Base-by-base conservation (phyloP, 2,888 invertebrate species). In the Xestia xanthographa region DNA sequence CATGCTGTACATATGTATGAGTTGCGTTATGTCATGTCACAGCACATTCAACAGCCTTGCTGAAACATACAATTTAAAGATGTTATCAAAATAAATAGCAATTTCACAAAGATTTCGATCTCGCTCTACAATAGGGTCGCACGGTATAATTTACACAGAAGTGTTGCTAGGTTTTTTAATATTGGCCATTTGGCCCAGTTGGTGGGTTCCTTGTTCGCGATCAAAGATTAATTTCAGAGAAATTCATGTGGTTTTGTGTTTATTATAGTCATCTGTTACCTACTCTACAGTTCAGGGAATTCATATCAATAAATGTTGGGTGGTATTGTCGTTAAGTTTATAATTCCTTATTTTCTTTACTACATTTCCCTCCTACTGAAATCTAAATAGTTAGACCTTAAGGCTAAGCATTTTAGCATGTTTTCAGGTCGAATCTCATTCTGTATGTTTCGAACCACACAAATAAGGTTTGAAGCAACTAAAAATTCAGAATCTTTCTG, bases 31-130 rank as follows among this genome's bases (percentile, higher is more conserved):
- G 71, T 74, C 62, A 77, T 60, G 67, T 38, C 72, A 50, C 41
- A 68, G 70, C 62, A 74, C 70, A 65, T 43, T 65, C 67, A 72
- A 72, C 38, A 81, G 58, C 43, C 26, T 75, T 48, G 66, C 53
- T 70, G 66, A 72, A 85, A 85, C 79, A 70, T 38, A 70, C 70
- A 73, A 84, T 85, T 83, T 73, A n/a, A 69, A 72, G 84, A 84
- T 84, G 56, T 76, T 75, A 84, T 84, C 84, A 67, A 45, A 79
- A 75, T 66, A 82, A 75, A 82, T 60, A 69, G 72, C 77, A 65
- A 67, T 87, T 84, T 83, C 81, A 73, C 70, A 80, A 72, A 86
- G 86, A 87, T 85, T 72, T 77, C 11, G 41, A 87, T 87, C 87
- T 81, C 38, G 29, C 58, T 76, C 62, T 58, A 86, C 86, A 87